Evolutionary conservation across 2,888 invertebrate species (phyloP), one percentile per base, ranked within the genome.

Genomic region (Plagodis dolabraria): DNA sequence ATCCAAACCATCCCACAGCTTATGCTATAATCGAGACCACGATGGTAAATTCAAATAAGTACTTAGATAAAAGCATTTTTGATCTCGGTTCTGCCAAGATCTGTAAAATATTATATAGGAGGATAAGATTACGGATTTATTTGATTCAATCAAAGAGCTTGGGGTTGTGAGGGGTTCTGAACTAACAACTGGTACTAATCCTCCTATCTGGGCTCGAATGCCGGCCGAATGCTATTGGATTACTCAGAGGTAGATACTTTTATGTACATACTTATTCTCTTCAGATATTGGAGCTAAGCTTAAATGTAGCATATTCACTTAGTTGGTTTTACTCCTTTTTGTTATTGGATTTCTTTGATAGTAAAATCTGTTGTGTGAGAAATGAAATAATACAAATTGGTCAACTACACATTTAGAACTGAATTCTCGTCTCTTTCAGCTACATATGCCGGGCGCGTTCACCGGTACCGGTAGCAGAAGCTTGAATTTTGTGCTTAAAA

Each of bases 61-160:
- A 2, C n/a, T 43, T 22, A 78, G 78, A 80, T 82, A 82, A 85
- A 85, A 85, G 81, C 79, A 85, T 83, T 84, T 81, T 72, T 79
- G 77, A 82, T 85, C 82, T 79, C 74, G 72, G 80, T 82, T 81
- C 77, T 79, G 76, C 76, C 69, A 75, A 77, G 72, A 79, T 76
- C 77, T 76, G 75, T 78, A 75, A 83, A 83, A 83, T 82, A 80
- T 74, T 78, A 81, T 84, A 77, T 82, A 80, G 72, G 33, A 52
- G 47, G 40, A 46, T 44, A 48, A 73, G 74, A 75, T 75, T 75
- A 74, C 75, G 69, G 72, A 70, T 75, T 74, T 74, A 71, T 71
- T 71, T 72, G 74, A 78, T 75, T 75, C 78, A 75, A 75, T 76
- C 70, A 72, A 56, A 50, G 58, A 61, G 67, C 54, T 56, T 55